Evolutionary conservation across 2,888 invertebrate genomes (phyloP).

Genomic region (Cylindroiulus punctatus): DNA sequence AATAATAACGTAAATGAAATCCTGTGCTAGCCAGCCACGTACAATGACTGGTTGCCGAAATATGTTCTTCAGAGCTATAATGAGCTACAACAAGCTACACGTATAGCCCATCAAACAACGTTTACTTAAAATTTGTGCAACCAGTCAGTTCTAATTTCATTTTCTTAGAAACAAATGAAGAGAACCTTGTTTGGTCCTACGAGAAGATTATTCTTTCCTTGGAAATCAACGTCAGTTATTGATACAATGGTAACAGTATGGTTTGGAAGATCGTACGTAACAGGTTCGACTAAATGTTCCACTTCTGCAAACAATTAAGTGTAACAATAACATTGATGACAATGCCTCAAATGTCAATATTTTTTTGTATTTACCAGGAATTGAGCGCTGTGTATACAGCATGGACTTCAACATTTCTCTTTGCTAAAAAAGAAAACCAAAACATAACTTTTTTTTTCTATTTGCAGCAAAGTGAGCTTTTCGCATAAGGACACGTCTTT

Average conservation of each 20-base stretch:
- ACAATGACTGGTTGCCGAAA: not conserved
- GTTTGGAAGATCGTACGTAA: slow-evolving; percentile 54
- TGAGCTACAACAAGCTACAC: too few relatives aligned
- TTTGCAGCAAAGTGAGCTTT: too few relatives aligned
- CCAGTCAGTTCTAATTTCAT: not conserved
- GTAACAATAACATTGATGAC: not conserved
- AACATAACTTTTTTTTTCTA: not conserved
- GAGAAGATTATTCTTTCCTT: slow-evolving; percentile 46
- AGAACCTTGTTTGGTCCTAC: slow-evolving; percentile 56
- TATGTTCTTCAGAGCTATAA: not conserved
- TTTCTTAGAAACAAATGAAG: not conserved
- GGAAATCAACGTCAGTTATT: slow-evolving; percentile 56
- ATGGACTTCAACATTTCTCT: not conserved
- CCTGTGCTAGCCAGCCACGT: not conserved
- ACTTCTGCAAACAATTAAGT: slow-evolving; percentile 53
- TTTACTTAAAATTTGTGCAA: too few relatives aligned
- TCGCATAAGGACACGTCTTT: too few relatives aligned
- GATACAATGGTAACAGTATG: slow-evolving; percentile 57
- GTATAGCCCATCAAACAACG: too few relatives aligned
- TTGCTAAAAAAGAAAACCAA: slow-evolving; percentile 20
- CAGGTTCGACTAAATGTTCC: slow-evolving; percentile 56
- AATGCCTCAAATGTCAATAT: not conserved
- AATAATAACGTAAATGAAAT: not conserved
- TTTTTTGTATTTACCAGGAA: slow-evolving; percentile 46
- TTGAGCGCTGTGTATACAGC: not conserved